Evolutionary conservation across 2,888 invertebrate genomes (phyloP), one percentile per base, ranked within the genome.

Genomic region (Adelphocoris suturalis): DNA sequence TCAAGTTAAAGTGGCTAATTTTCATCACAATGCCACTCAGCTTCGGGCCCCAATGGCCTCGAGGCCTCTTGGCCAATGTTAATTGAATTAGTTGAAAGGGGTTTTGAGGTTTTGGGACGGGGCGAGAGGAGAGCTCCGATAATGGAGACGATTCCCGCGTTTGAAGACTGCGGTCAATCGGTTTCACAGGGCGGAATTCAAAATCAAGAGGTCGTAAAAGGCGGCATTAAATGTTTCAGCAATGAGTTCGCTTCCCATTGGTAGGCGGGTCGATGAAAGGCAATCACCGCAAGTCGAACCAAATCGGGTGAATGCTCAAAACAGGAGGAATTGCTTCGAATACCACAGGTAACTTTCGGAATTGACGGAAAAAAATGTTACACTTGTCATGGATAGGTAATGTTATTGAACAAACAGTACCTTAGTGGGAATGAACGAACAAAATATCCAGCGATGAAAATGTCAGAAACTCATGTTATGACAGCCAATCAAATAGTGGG

Each of bases 1-100:
- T 68, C 68, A 68, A 68, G 68, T 68, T 68, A 23, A 68, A 68
- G 68, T 68, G 68, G 68, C 27, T 68, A 68, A 68, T 68, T 68
- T 68, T 68, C 68, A 68, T 68, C 68, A 68, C 68, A 68, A 68
- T 68, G 68, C 68, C 68, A 68, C 68, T 68, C 68, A 68, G 68
- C 68, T 68, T 68, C n/a, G 68, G 19, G 61, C 61, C 19, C 61
- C n/a, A 61, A 19, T 61, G 61, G 61, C 9, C 61, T 61, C 61
- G n/a, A 61, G 61, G 68, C 68, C 68, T 68, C 68, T 23, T 27
- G 68, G 68, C 23, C 23, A 12, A 68, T 68, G 68, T 68, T 68
- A 68, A 68, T 68, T 68, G 68, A 68, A 68, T 68, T 68, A 68
- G 68, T 11, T 23, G 68, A 68, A 68, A 23, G 68, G 23, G 68